phyloP scores from a whole-genome alignment of 2,888 invertebrate species.

The Clusia tigrina region DNA sequence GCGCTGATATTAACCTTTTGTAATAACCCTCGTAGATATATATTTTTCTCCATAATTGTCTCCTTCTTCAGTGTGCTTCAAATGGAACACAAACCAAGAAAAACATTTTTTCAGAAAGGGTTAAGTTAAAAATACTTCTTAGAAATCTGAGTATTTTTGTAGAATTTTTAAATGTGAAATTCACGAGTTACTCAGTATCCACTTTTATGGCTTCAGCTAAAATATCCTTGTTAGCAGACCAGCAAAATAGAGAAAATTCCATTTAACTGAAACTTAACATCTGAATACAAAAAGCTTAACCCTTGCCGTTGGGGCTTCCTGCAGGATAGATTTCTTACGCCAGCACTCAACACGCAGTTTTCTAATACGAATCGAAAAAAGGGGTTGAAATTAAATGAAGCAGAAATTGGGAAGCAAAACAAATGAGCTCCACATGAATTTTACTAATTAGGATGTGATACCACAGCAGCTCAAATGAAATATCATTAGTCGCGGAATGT shows the following conservation, averaged over 20 bases:
- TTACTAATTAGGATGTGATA: neutral
- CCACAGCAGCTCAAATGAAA: too few species aligned
- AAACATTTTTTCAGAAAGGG: too few species aligned
- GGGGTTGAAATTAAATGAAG: conserved; percentile 3
- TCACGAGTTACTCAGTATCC: too few species aligned
- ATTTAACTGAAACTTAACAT: neutral
- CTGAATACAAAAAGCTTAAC: neutral
- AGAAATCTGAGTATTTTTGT: neutral
- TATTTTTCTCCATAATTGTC: too few species aligned
- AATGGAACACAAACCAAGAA: too few species aligned
- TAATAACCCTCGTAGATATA: too few species aligned
- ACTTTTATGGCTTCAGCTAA: neutral
- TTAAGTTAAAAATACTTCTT: too few species aligned
- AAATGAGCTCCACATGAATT: neutral
- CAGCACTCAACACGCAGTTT: neutral
- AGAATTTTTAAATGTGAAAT: neutral
- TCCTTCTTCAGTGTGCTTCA: too few species aligned
- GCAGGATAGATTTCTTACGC: neutral
- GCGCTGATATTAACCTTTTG: too few species aligned
- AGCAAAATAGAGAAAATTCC: neutral
- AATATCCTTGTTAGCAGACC: neutral
- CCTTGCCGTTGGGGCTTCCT: neutral
- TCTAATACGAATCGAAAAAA: conserved; percentile 2
- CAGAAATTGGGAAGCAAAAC: neutral
- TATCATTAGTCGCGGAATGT: too few species aligned